Evolutionary conservation across 2,888 invertebrate species (phyloP), one percentile per base, ranked within the genome.

Genomic region (Neoaliturus tenellus): DNA sequence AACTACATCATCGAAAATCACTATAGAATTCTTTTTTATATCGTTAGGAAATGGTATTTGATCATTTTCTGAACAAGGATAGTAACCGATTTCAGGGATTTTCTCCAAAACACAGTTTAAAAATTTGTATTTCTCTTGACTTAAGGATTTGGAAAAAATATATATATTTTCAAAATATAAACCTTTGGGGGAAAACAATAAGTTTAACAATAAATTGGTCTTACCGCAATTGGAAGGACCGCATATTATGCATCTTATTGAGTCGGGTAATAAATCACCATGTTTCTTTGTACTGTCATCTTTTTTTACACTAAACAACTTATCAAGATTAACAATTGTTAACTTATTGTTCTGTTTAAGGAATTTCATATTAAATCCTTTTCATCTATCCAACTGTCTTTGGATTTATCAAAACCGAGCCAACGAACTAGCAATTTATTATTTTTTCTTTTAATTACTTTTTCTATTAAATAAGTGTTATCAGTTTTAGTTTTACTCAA

Each of bases 1-100:
- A 0, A 81, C 31, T 23, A 83, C 41, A 25, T 83, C 81, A 25
- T 83, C 81, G 33, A 83, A 83, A n/a, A 83, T 81, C 80, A 81
- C 51, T 10, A 83, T 62, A 44, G 81, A 83, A 55, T 83, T 71
- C 10, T 28, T 31, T 51, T 67, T 35, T 5, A 25, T 55, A 44
- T 83, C 31, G 20, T 35, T 71, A 8, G 71, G 83, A 28, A 81
- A 4, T 12, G 39, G 14, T 10, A 83, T 58, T 48, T 48, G 33
- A 31, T 41, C 35, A 39, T 71, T 83, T 28, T 83, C 80, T 17
- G 10, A 20, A 35, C 12, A 80, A 6, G 23, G 20, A 55, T 39
- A 80, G 28, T 81, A 83, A 0, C 69, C 69, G 8, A 83, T 71
- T 14, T 51, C 51, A 83, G 8, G 17, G 51, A 44, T n/a, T 69